A percentile compares a stretch with the other conserved stretches of the same genome.
Conservation (phyloP, 1,140 invertebrate species). For the Zophobas morio region DNA sequence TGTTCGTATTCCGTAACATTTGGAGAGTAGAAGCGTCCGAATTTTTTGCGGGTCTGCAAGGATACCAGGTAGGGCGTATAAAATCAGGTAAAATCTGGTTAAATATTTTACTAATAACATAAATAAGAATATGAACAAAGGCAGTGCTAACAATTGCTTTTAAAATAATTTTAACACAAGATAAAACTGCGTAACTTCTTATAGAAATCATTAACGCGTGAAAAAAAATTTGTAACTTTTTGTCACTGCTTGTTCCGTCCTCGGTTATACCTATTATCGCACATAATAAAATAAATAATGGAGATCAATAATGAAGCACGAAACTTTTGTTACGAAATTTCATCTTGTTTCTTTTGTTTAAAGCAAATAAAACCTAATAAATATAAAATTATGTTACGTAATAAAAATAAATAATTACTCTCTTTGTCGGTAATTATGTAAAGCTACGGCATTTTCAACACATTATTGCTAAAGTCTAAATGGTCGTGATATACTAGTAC, state of each 20-base stretch:
- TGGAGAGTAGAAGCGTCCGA: too few species aligned
- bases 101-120: constrained; percentile 2
- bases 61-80: too few species aligned
- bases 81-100: neutral
- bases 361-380: neutral
- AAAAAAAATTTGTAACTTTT: too few species aligned
- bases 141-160: constrained; percentile 2
- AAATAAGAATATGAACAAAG: neutral
- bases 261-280: neutral
- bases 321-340: too few species aligned
- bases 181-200: too few species aligned
- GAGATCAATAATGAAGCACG: too few species aligned
- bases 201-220: too few species aligned
- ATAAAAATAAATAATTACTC: constrained; percentile 12
- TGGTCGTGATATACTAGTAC: constrained; percentile 11
- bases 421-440: constrained; percentile 10
- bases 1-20: too few species aligned
- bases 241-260: too few species aligned
- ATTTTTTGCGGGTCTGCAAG: too few species aligned
- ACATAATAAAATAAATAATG: neutral
- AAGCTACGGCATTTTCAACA: neutral
- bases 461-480: constrained; percentile 8
- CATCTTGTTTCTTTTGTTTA: too few species aligned
- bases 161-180: neutral
- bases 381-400: constrained; percentile 20